Evolutionary conservation across 2,888 invertebrate genomes (phyloP), one percentile per base, ranked within the genome.

Genomic region (Blomia tropicalis): DNA sequence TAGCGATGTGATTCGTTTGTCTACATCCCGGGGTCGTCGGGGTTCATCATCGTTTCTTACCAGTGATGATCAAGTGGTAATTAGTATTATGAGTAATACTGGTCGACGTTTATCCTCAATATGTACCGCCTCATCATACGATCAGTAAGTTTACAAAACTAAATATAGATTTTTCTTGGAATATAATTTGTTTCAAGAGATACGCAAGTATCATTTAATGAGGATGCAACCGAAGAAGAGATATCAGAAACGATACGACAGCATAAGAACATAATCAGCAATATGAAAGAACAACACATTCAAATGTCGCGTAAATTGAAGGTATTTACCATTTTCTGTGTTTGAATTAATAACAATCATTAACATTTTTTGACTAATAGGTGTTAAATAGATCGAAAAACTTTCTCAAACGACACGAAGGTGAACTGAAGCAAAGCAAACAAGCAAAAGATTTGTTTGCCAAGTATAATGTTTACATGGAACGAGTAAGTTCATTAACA

Each of bases 391-490:
- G 44, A 78, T 90, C 91, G 0, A 89, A 89, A 74, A 79, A 81
- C 25, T 92, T 89, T 73, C 84, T 92, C 54, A 85, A 86, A 69
- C 81, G 83, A 54, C 90, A 92, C 72, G 89, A 92, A 74, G 91
- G 91, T 0, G 87, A 84, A 69, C 77, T 91, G 59, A 88, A 89
- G 72, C 87, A 88, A 74, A 87, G 85, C 65, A 83, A 83, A 73
- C 87, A 83, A 69, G 87, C 89, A 2, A 80, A 81, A 70, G 89
- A 91, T 73, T 83, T 87, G 69, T 79, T 88, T 70, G 87, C 88
- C 4, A 79, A 87, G 70, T 84, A 85, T 75, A 86, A 86, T 71
- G 83, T 90, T 70, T 76, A 85, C 66, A 74, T 87, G 66, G 80
- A 83, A 66, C 82, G 86, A 75, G 90, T 89, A 29, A 56, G 22